Conservation (phyloP, 2,797 vertebrate genomes). For the Psittacula echo region DNA sequence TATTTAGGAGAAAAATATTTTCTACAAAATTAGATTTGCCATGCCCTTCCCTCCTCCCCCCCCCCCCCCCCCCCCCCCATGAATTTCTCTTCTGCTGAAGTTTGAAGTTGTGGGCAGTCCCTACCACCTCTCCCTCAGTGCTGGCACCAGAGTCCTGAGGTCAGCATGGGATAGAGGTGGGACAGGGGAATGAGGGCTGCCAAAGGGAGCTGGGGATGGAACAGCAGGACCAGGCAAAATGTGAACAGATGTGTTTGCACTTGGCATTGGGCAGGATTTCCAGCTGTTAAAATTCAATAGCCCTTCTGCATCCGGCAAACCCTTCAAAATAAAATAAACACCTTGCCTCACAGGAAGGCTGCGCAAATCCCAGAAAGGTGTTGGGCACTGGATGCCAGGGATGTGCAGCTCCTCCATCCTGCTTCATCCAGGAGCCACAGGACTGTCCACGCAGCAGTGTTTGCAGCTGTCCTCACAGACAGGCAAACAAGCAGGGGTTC, state of each 20-base stretch:
- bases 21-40: not conserved
- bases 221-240: not conserved
- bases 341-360: fast-evolving
- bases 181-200: not conserved
- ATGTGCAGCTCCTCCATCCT: not conserved
- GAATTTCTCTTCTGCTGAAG: not conserved
- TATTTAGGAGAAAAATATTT: not conserved
- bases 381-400: not conserved
- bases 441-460: no score
- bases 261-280: not conserved
- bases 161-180: fast-evolving
- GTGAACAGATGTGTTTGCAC: not conserved
- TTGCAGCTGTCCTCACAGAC: not conserved
- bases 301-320: not conserved
- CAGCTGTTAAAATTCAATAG: not conserved
- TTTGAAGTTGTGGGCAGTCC: not conserved
- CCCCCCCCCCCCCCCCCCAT: no score
- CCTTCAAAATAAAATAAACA: not conserved
- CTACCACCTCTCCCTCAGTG: not conserved
- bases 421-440: not conserved
- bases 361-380: not conserved
- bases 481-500: not conserved
- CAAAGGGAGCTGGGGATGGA: not conserved
- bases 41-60: not conserved
- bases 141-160: not conserved